Base-by-base conservation (phyloP, 2,888 invertebrate species). In the Acronicta leporina region DNA sequence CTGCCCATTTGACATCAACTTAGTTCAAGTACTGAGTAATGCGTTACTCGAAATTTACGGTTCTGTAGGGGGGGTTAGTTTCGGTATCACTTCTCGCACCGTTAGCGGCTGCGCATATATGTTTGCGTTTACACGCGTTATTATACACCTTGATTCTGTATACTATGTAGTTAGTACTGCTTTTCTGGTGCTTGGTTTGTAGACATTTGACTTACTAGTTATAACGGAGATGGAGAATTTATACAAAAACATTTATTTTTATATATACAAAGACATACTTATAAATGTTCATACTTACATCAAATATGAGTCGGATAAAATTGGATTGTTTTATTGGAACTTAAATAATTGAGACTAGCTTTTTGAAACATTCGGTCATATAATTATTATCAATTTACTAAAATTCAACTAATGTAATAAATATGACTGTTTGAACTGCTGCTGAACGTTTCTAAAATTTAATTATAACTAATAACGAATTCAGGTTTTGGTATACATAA, bases 261-360 rank as follows among this genome's bases (percentile, higher is more conserved):
- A 16, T 49, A 20, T 49, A 46, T 48, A 42, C 16, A n/a, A 7
- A 38, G 20, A 35, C 3, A n/a, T 35, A 35, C 9, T 30, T 5
- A 35, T 5, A 35, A 35, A 35, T 13, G 1, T 13, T 49, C 52
- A 54, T 35, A 55, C n/a, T n/a, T n/a, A n/a, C 20, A 50, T 13
- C 47, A 46, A 35, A 52, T n/a, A 15, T 33, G 5, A 27, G 6
- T 40, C 13, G 35, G 8, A 50, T 44, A 5, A 14, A 11, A 44
- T 61, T 55, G 27, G 30, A 53, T 15, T 13, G 51, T 40, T 52
- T 35, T 20, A 70, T 73, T 63, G 56, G 46, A 48, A 43, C 46
- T 8, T 43, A 60, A 64, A 52, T 74, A 82, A 86, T 90, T 93
- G 94, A 94, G 94, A 94, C 94, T 94, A 94, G 94, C 93, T 89